A percentile compares a stretch with the other conserved stretches of the same genome.
Evolutionary conservation across 1,140 invertebrate species (phyloP).

Genomic region (Probaryconus sp.): DNA sequence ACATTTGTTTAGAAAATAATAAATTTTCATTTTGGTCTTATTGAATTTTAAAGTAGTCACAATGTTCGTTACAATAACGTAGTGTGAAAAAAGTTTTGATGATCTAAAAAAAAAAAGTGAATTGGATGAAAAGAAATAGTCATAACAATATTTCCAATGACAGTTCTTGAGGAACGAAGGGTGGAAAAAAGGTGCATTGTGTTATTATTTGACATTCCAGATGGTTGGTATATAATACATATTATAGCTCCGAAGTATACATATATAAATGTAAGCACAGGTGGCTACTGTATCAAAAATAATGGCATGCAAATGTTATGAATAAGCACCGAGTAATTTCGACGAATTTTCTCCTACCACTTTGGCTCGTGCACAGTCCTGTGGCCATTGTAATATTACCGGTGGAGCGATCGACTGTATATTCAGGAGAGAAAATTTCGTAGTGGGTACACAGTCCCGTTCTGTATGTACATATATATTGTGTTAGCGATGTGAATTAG

Average conservation of each 20-base stretch:
- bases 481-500: slow-evolving; percentile 34
- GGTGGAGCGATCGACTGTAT: slow-evolving; percentile 60
- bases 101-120: too few species aligned
- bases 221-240: slow-evolving; percentile 25
- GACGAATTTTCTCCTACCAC: slow-evolving; percentile 66
- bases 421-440: slow-evolving; percentile 45
- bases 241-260: slow-evolving; percentile 19
- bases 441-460: slow-evolving; percentile 34
- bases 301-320: slow-evolving; percentile 74
- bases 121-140: too few species aligned
- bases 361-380: slow-evolving; percentile 31
- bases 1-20: too few species aligned
- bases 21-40: too few species aligned
- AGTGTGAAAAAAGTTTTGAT: too few species aligned
- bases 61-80: too few species aligned
- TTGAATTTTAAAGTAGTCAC: too few species aligned
- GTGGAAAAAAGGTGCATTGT: neutral
- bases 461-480: slow-evolving; percentile 20
- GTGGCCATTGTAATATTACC: slow-evolving; percentile 46
- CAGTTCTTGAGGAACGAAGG: slow-evolving; percentile 9
- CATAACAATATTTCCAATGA: slow-evolving; percentile 5
- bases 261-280: slow-evolving; percentile 46
- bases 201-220: slow-evolving; percentile 18
- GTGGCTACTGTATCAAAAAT: slow-evolving; percentile 65
- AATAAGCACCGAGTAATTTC: slow-evolving; percentile 73